Conservation (phyloP, 2,113 vertebrate species). For the Rhinolophus ferrumequinum region DNA sequence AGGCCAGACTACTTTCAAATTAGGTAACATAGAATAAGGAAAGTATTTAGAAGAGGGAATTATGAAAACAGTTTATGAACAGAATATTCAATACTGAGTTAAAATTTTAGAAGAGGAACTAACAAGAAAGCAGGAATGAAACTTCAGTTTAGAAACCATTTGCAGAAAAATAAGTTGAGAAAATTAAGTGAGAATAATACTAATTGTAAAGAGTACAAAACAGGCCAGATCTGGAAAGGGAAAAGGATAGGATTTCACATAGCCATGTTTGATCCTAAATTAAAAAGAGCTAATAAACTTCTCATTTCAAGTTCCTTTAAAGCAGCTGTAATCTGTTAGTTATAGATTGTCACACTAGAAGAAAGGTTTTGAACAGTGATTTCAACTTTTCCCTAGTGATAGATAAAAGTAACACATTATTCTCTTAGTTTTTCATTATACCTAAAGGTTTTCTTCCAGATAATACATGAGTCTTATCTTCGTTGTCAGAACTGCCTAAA, state of each 20-base stretch:
- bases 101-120: neutral
- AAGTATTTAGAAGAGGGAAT: neutral
- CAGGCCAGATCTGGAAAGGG: neutral
- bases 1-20: neutral
- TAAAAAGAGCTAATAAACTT: neutral
- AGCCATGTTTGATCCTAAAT: neutral
- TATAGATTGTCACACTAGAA: neutral
- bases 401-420: constrained; percentile 29
- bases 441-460: constrained; percentile 22
- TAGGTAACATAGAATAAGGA: neutral
- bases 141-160: neutral
- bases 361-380: constrained; percentile 43
- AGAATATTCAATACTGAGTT: neutral
- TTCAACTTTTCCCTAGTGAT: constrained; percentile 25
- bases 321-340: constrained; percentile 30
- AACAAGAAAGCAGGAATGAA: neutral
- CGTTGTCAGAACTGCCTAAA: constrained; percentile 49
- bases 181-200: neutral
- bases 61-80: neutral
- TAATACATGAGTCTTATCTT: constrained; percentile 27
- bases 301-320: constrained; percentile 37
- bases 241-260: neutral
- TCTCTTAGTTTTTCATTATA: constrained; percentile 45
- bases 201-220: neutral
- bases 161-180: constrained; percentile 2